These are phyloP conservation scores for Arrhamphus sclerolepis DNA, from an alignment of 2,797 vertebrate genomes.

Conservation along the genomic window DNA sequence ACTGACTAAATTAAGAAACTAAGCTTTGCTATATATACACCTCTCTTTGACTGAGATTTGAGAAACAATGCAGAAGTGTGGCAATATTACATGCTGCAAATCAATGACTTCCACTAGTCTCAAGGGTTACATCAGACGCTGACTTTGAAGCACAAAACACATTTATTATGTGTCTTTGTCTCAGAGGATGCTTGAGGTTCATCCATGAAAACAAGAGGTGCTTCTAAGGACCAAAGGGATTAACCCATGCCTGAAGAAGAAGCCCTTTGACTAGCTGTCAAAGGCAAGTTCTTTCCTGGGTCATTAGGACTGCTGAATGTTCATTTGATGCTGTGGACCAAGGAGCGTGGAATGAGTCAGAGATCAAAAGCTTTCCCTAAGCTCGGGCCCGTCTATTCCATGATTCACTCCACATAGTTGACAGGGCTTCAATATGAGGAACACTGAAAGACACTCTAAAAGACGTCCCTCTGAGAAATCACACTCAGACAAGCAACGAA, in stretches of 20 bases:
- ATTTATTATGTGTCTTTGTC: conserved; percentile 25
- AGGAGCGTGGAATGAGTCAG: conserved; percentile 37
- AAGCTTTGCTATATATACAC: not conserved
- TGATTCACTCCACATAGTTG: conserved; percentile 29
- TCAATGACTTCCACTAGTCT: conserved; percentile 9
- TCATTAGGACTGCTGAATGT: conserved; percentile 60
- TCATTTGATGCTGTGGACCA: conserved; percentile 53
- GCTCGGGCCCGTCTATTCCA: conserved; percentile 29
- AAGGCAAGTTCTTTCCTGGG: conserved; percentile 30
- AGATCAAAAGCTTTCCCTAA: conserved; percentile 53
- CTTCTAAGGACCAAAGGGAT: conserved; percentile 30
- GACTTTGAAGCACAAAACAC: conserved; percentile 42
- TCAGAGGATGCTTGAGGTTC: conserved; percentile 23
- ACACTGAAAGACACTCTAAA: conserved; percentile 7
- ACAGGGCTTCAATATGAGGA: conserved; percentile 26
- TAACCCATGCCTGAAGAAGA: conserved; percentile 40
- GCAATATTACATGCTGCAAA: conserved; percentile 11
- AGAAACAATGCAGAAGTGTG: conserved; percentile 12
- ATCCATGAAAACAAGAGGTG: conserved; percentile 41
- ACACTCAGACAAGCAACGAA: not conserved
- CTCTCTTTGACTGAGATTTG: conserved; percentile 23
- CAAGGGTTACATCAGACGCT: conserved; percentile 10
- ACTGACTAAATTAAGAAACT: not conserved
- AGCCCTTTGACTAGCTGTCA: conserved; percentile 42
- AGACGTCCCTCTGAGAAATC: not conserved